These are phyloP conservation scores for Oryzias dopingdopingensis DNA, from an alignment of 2,797 vertebrate species.

Conservation along the genomic window DNA sequence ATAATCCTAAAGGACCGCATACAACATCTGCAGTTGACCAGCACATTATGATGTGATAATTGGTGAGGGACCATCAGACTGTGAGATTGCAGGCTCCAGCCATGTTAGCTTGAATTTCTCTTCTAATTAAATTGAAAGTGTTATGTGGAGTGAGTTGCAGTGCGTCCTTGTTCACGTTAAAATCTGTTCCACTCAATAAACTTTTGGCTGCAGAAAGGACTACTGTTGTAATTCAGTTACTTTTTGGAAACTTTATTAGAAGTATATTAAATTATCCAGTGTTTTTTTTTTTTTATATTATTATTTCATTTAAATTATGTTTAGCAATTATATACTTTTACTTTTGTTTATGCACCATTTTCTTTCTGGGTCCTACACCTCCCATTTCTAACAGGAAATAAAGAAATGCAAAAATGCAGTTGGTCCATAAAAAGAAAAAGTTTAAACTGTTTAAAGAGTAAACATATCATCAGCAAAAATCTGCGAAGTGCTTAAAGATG, in stretches of 20 bases:
- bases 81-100: conserved; percentile 53
- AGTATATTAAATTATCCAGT: conserved; percentile 24
- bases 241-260: conserved; percentile 14
- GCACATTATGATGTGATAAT: conserved; percentile 70
- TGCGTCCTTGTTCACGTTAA: conserved; percentile 12
- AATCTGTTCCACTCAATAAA: conserved; percentile 39
- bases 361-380: too few relatives aligned
- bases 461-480: too few relatives aligned
- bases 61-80: conserved; percentile 62
- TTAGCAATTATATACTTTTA: too few relatives aligned
- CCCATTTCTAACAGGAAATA: too few relatives aligned
- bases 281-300: too few relatives aligned
- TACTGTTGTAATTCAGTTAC: conserved; percentile 41
- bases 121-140: conserved; percentile 33
- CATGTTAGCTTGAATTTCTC: conserved; percentile 61
- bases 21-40: conserved; percentile 59
- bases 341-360: too few relatives aligned
- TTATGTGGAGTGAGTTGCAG: conserved; percentile 4
- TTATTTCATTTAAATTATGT: too few relatives aligned
- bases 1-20: conserved; percentile 52
- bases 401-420: too few relatives aligned
- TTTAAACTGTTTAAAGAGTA: too few relatives aligned
- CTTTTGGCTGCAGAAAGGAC: conserved; percentile 34
- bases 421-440: too few relatives aligned
- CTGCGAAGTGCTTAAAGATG: too few relatives aligned